Evolutionary conservation across 2,888 invertebrate species (phyloP).

Genomic region (Uropetala carovei): DNA sequence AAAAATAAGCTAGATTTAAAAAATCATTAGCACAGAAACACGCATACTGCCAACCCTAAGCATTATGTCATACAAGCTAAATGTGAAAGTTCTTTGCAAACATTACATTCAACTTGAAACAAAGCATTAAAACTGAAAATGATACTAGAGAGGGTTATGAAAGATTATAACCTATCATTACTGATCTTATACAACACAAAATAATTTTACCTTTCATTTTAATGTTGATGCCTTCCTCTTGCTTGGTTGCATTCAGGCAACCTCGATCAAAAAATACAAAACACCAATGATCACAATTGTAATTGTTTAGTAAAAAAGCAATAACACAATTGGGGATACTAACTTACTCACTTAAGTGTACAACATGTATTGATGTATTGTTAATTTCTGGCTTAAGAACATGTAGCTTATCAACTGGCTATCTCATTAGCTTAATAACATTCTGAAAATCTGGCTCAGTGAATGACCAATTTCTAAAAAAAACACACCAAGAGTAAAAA

Average conservation of each 20-base stretch:
- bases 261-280: conserved; percentile 63
- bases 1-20: conserved; percentile 26
- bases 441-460: background rate
- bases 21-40: conserved; percentile 25
- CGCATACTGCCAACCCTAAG: conserved; percentile 40
- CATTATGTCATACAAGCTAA: conserved; percentile 38
- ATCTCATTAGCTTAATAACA: conserved; percentile 6
- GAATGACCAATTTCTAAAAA: background rate
- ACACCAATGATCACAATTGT: conserved; percentile 53
- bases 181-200: conserved; percentile 40
- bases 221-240: conserved; percentile 61
- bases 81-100: conserved; percentile 4
- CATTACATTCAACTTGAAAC: conserved; percentile 34
- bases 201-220: conserved; percentile 63
- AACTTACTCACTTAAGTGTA: conserved; percentile 5
- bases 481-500: background rate
- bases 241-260: conserved; percentile 64
- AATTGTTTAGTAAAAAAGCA: conserved; percentile 36
- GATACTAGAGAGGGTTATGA: conserved; percentile 33
- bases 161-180: conserved; percentile 37
- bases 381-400: background rate
- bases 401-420: conserved; percentile 30
- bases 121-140: conserved; percentile 48
- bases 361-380: background rate
- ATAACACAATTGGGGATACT: conserved; percentile 2